A percentile compares a stretch with the other conserved stretches of the same genome.
Conservation (phyloP, 1,140 invertebrate species). For the Venturia canescens region DNA sequence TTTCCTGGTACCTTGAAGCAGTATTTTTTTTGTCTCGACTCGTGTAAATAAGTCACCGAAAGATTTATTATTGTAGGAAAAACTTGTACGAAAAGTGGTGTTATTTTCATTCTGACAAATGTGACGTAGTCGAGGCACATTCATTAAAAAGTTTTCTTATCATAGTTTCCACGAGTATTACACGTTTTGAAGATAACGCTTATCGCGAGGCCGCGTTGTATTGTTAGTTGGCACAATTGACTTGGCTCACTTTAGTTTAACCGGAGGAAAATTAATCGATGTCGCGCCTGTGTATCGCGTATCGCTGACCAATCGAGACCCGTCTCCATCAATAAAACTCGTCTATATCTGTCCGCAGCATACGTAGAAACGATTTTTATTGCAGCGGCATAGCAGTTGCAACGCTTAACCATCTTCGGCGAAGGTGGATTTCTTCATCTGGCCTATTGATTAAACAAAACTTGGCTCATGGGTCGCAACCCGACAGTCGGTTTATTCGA, state of each 20-base stretch:
- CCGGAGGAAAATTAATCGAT: slow-evolving; percentile 1
- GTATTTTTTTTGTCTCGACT: background rate
- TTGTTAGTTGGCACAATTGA: slow-evolving; percentile 11
- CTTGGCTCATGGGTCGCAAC: background rate
- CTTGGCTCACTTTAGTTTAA: slow-evolving; percentile 5
- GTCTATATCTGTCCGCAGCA: too few relatives aligned
- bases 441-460: slow-evolving; percentile 3
- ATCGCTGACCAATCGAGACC: too few relatives aligned
- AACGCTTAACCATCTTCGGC: background rate
- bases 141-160: background rate
- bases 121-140: background rate
- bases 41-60: background rate
- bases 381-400: background rate
- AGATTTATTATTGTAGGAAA: background rate
- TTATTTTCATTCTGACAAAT: background rate
- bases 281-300: background rate
- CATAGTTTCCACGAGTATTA: background rate
- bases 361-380: too few relatives aligned
- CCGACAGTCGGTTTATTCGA: slow-evolving; percentile 5
- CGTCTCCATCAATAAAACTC: too few relatives aligned
- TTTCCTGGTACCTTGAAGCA: too few relatives aligned
- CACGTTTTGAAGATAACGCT: slow-evolving; percentile 2
- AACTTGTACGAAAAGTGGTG: background rate
- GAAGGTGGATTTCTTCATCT: slow-evolving; percentile 3
- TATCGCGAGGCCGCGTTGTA: background rate